Base-by-base conservation (phyloP, 2,113 vertebrate genomes). In the Trematomus loennbergii region DNA sequence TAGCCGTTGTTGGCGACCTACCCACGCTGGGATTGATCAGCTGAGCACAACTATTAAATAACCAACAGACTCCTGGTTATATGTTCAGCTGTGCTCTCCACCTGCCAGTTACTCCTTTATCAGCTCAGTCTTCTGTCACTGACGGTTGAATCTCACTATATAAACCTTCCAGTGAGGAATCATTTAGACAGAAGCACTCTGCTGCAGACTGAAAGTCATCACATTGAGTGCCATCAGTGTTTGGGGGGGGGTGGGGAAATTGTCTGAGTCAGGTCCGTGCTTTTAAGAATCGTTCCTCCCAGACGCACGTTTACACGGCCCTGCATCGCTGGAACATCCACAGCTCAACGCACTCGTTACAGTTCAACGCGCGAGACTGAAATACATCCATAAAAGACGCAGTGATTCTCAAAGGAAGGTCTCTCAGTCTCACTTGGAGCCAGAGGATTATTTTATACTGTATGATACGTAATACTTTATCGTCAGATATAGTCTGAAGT, bases 241-340 rank as follows among this genome's bases (percentile, higher is more conserved):
- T 33, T 17, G 57, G 55, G 66, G 33, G 33, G 36, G 36, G 36
- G 36, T 5, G 7, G 1, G n/a, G 22, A 33, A 71, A 66, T 2
- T 22, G 48, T 70, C 12, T 16, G 77, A 72, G 53, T 81, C 58
- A 58, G 48, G 70, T 69, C 3, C 10, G 20, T 59, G 76, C 72
- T 77, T 80, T 85, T 85, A 80, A 77, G 75, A 78, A 65, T 46
- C 70, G 68, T 88, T 72, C 49, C 58, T 66, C 79, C 61, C 62
- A 49, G 64, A 67, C 9, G 55, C 18, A 0, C 72, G 87, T 83
- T 83, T 72, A 62, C 65, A 50, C 43, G 52, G 12, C 10, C 4
- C 73, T 52, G 55, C 72, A 12, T 22, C 43, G 2, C 66, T 48
- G 43, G 68, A 72, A 49, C 63, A 17, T 36, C 36, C 52, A 60